These are phyloP conservation scores for Stratiolaelaps scimitus DNA, from an alignment of 1,140 invertebrate genomes.

Conservation along the genomic window DNA sequence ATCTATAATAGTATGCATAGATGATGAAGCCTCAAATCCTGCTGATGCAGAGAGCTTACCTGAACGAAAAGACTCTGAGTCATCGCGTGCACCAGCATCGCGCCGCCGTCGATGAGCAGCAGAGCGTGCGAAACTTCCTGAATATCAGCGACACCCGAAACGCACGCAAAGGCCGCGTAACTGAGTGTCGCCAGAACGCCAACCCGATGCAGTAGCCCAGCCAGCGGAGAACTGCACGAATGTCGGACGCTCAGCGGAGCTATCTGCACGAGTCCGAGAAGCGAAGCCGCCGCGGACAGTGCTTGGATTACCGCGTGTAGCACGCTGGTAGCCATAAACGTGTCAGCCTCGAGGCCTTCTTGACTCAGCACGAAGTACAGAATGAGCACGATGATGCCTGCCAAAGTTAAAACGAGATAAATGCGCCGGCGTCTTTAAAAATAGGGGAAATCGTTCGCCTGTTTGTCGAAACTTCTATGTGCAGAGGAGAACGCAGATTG, in stretches of 20 bases:
- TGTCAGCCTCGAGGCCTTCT: slow-evolving; percentile 45
- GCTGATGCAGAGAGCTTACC: neutral
- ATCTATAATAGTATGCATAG: too few species aligned
- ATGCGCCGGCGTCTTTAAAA: too few species aligned
- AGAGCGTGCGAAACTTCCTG: slow-evolving; percentile 41
- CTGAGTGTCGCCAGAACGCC: slow-evolving; percentile 47
- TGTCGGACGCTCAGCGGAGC: slow-evolving; percentile 37
- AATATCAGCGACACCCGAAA: slow-evolving; percentile 40
- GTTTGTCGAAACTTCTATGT: too few species aligned
- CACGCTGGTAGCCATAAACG: slow-evolving; percentile 39
- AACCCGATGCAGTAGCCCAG: slow-evolving; percentile 40
- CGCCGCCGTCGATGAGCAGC: slow-evolving; percentile 43
- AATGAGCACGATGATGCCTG: slow-evolving; percentile 51
- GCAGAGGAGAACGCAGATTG: too few species aligned
- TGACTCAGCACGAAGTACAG: slow-evolving; percentile 53
- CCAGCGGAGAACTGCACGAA: slow-evolving; percentile 10
- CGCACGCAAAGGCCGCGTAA: slow-evolving; percentile 45
- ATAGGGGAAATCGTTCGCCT: too few species aligned
- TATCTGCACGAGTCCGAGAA: slow-evolving; percentile 41
- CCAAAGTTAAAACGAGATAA: slow-evolving; percentile 35
- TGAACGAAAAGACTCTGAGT: slow-evolving; percentile 33
- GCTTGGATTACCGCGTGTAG: slow-evolving; percentile 37
- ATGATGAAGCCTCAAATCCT: too few species aligned
- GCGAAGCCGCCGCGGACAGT: slow-evolving; percentile 45
- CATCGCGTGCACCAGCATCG: slow-evolving; percentile 49